Base-by-base conservation (phyloP, 1,140 invertebrate genomes). In the Cyrtorhinus lividipennis region DNA sequence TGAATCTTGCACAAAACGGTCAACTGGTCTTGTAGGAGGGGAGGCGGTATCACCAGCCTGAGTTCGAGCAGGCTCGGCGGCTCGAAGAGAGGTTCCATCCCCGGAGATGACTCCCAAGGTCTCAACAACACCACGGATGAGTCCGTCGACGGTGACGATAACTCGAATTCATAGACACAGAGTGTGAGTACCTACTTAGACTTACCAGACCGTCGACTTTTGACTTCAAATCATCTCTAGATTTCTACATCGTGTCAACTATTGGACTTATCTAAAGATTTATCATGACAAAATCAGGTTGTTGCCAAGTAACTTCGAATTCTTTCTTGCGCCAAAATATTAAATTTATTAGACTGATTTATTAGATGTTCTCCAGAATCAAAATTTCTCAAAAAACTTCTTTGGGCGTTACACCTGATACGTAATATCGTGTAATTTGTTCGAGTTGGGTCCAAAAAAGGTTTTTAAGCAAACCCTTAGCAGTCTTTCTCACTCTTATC, bases 11-110 rank as follows among this genome's bases (percentile, higher is more conserved):
- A n/a, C n/a, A n/a, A n/a, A n/a, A n/a, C n/a, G n/a, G n/a, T n/a
- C n/a, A n/a, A n/a, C n/a, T n/a, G n/a, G n/a, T n/a, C n/a, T n/a
- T n/a, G n/a, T n/a, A n/a, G n/a, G n/a, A 72, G 80, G 66, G 78
- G 78, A 66, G 77, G 78, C 59, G 73, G 72, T 58, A 75, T 79
- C 44, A 80, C 84, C 67, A 80, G 81, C 24, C 72, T 85, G 44
- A 81, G 81, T 62, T 80, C 82, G 1, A 75, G 81, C 20, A 75
- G 82, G 66, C 72, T 83, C 64, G 77, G 76, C 1, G 75, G 78
- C 20, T 74, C 79, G 62, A 87, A 86, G 74, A 79, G 85, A 24
- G 81, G 82, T 38, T 86, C 85, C 12, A 80, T 87, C 59, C 81
- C 83, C 68, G 77, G 83, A 22, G 80, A 83, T 45, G 82, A 68